Evolutionary conservation across 2,797 vertebrate genomes (phyloP).

Genomic region (Anguilla anguilla): DNA sequence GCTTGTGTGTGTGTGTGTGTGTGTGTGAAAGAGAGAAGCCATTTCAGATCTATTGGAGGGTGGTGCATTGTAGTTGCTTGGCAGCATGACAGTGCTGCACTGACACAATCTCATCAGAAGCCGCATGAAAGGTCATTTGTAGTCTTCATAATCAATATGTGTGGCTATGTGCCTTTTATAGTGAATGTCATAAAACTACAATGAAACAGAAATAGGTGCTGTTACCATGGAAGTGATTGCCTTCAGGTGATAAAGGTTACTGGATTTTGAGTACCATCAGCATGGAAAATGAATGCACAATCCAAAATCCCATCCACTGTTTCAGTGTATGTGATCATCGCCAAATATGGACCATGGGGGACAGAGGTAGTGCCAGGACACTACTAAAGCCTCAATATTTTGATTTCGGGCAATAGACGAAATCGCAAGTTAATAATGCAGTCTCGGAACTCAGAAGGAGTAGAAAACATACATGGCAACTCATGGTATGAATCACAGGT

Average conservation of each 20-base stretch:
- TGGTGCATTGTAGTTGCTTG: background rate
- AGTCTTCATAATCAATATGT: constrained; percentile 32
- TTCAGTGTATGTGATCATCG: too few species aligned
- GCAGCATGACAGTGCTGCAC: background rate
- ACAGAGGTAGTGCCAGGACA: too few species aligned
- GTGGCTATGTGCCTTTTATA: constrained; percentile 26
- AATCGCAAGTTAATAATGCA: too few species aligned
- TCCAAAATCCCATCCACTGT: too few species aligned
- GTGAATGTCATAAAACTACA: constrained; percentile 11
- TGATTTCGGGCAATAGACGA: too few species aligned
- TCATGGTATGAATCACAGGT: too few species aligned
- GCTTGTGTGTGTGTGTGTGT: background rate
- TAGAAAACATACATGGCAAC: too few species aligned
- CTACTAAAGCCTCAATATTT: too few species aligned
- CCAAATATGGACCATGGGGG: too few species aligned
- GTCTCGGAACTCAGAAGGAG: too few species aligned
- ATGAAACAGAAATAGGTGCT: constrained; percentile 9
- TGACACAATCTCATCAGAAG: background rate
- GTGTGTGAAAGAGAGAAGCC: background rate
- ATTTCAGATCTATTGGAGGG: background rate
- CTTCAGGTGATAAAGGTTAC: too few species aligned
- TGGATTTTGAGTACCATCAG: background rate
- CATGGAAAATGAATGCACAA: background rate
- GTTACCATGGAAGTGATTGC: constrained; percentile 17
- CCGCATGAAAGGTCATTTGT: constrained; percentile 26